Base-by-base conservation (phyloP, 2,888 invertebrate genomes). In the Andrena bucephala region DNA sequence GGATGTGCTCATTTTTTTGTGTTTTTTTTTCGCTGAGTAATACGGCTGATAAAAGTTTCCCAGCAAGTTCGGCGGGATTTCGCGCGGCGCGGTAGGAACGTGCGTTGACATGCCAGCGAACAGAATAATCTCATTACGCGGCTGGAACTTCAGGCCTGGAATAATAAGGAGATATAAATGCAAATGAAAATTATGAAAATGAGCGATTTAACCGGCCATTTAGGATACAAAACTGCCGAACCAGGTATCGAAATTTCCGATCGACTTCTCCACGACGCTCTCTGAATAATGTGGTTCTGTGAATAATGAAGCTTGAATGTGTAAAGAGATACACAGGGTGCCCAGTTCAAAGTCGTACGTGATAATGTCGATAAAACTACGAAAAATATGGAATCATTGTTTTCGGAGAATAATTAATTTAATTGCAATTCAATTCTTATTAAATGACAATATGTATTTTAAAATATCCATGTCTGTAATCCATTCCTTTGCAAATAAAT, bases 111-210 rank as follows among this genome's bases (percentile, higher is more conserved):
- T 68, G 68, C 66, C 75, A 65, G 72, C 80, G 78, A 87, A 80
- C 81, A 70, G 73, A 85, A 83, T 80, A 88, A 88, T 88, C 85
- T 85, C 83, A 85, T 87, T 85, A 85, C 80, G 73, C 74, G 70
- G 79, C 66, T 52, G 80, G 81, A 86, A 85, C 85, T 84, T 87
- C 81, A 74, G 62, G 70, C 48, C 70, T 52, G 66, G 87, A 82
- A 87, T 88, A 88, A 88, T 88, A 89, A 87, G 87, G 87, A 81
- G 82, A 85, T 88, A 89, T 88, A 89, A 87, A 89, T 88, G 89
- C 88, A 88, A 89, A 88, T 88, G 89, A 83, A 87, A 86, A 88
- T 88, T 86, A 88, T 88, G 88, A 88, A 89, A 87, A 88, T 89
- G 82, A 88, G 81, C 77, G 79, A 85, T 87, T 42, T 81, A 87